phyloP scores from a whole-genome alignment of 2,888 invertebrate genomes.

The Aleiodes leptofemur region DNA sequence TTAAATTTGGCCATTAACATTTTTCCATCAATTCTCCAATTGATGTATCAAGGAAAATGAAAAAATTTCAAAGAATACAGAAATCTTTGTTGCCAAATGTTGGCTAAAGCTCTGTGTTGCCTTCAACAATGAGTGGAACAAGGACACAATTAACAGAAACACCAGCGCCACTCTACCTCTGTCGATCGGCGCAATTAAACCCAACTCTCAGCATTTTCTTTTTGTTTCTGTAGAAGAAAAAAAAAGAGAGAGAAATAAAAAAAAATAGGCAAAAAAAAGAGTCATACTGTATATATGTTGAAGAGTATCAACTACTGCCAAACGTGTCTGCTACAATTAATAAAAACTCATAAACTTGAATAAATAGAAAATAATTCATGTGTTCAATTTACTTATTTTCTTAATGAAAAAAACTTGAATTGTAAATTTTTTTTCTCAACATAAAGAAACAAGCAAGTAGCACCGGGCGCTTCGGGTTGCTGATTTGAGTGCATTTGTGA shows the following conservation, averaged over 20 bases:
- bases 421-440: constrained; percentile 9
- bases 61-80: not conserved
- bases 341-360: constrained; percentile 13
- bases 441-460: constrained; percentile 33
- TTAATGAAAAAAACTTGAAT: constrained; percentile 17
- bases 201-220: constrained; percentile 48
- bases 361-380: constrained; percentile 48
- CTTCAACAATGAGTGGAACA: constrained; percentile 5
- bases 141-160: constrained; percentile 2
- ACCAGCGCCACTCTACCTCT: constrained; percentile 23
- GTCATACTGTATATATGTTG: constrained; percentile 15
- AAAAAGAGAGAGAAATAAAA: constrained; percentile 39
- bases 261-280: not conserved
- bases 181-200: constrained; percentile 52
- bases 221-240: constrained; percentile 54
- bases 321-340: constrained; percentile 8
- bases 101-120: constrained; percentile 15
- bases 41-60: no score
- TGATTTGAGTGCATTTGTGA: constrained; percentile 66
- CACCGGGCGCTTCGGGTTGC: constrained; percentile 54
- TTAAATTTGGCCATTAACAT: not conserved
- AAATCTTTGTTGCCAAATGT: constrained; percentile 41
- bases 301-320: constrained; percentile 24
- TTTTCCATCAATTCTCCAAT: no score
- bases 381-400: constrained; percentile 36